Base-by-base conservation (phyloP, 2,888 invertebrate species). In the Cephus pulcher region DNA sequence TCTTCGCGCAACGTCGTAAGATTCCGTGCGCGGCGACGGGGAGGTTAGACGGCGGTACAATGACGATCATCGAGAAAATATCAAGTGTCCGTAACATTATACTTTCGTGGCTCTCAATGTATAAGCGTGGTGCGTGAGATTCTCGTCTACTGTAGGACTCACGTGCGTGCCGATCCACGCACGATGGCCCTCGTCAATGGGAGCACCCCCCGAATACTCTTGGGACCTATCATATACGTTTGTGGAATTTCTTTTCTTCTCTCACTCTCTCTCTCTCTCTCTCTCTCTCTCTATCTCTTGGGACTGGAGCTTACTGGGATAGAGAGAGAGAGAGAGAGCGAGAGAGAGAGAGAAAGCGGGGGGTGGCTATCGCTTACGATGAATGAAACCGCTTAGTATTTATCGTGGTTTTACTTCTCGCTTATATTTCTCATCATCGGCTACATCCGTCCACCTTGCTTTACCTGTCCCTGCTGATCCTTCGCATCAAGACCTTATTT, bases 1-100 rank as follows among this genome's bases (percentile, higher is more conserved):
- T 9, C 56, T 56, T 56, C 56, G 56, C 23, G 56, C 23, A 23
- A 56, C 23, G 0, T 23, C 56, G 32, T 71, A 23, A 71, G 33
- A 33, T 71, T 71, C 1, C 33, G 71, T 71, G 6, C 12, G 12
- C 23, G 32, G 70, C 32, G 70, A 33, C 71, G 32, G 71, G 32
- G 32, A 23, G 12, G 12, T 34, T n/a, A 12, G 4, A 32, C 71
- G 32, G 3, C 70, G 71, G 32, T 82, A 90, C 90, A 90, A 90
- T 90, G 88, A 90, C 85, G 88, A 90, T 91, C 90, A 89, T 90
- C 86, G 89, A 87, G 87, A 90, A 90, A 91, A 90, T 91, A 91
- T 91, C 91, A 86, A 88, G 89, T 91, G 89, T 90, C 90, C 85
- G 90, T 90, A 90, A 91, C 90, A 88, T 83, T 90, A 91, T 89